A percentile compares a stretch with the other conserved stretches of the same genome.
Evolutionary conservation across 1,140 invertebrate genomes (phyloP).

Genomic region (Drosophila elegans): DNA sequence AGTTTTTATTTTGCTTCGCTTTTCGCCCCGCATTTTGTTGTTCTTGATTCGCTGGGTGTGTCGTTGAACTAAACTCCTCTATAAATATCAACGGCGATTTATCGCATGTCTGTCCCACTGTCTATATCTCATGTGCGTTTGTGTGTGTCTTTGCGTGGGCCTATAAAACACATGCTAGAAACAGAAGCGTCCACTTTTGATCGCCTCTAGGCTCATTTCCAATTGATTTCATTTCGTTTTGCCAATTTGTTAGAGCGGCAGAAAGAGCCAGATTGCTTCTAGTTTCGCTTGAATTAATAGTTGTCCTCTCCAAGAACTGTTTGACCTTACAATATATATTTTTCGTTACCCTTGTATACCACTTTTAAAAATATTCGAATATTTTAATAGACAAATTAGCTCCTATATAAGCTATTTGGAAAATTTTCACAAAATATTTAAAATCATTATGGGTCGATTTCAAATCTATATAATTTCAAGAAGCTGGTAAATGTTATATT

Average conservation of each 20-base stretch:
- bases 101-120: conserved; percentile 61
- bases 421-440: too few species aligned
- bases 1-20: neutral
- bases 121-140: conserved; percentile 35
- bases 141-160: conserved; percentile 58
- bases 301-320: neutral
- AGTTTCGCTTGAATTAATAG: neutral
- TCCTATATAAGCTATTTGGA: too few species aligned
- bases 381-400: too few species aligned
- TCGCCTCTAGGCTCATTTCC: conserved; percentile 69
- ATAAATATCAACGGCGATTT: conserved; percentile 77
- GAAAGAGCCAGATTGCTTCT: neutral
- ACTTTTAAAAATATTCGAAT: neutral
- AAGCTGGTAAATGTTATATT: too few species aligned
- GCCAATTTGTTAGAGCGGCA: conserved; percentile 58
- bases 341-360: neutral
- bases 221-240: conserved; percentile 74
- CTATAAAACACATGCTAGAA: conserved; percentile 57
- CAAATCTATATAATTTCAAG: too few species aligned
- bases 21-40: conserved; percentile 6
- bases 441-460: too few species aligned
- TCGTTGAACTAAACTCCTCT: conserved; percentile 69
- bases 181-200: conserved; percentile 52
- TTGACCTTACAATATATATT: neutral
- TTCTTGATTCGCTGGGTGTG: conserved; percentile 52